Conservation (phyloP, 2,888 invertebrate species). For the Parnassius mnemosyne region DNA sequence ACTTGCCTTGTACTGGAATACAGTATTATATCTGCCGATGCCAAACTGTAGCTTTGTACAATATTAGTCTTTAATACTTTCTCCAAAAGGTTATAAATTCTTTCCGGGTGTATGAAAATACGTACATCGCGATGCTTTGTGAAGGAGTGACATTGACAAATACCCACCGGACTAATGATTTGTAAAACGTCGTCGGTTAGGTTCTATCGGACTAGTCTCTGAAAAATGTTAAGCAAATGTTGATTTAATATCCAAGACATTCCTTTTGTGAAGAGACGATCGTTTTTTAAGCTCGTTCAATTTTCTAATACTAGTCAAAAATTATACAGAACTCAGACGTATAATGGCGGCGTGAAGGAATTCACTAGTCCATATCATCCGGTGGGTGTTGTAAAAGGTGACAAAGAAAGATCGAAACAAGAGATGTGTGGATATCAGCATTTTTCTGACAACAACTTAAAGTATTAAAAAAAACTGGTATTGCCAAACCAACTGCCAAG, state of each 20-base stretch:
- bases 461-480: not conserved
- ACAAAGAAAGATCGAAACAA: too few species aligned
- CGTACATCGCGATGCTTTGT: slow-evolving; percentile 21
- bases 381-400: too few species aligned
- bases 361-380: too few species aligned
- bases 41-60: slow-evolving; percentile 1
- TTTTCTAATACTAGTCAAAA: too few species aligned
- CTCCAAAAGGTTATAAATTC: slow-evolving; percentile 17
- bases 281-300: not conserved
- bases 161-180: slow-evolving; percentile 36
- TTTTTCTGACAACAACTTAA: too few species aligned
- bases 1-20: slow-evolving; percentile 51
- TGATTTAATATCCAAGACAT: slow-evolving; percentile 18
- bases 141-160: slow-evolving; percentile 40
- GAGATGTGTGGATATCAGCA: too few species aligned
- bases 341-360: too few species aligned
- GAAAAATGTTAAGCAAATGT: slow-evolving; percentile 25
- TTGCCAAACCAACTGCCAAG: not conserved
- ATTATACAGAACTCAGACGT: too few species aligned
- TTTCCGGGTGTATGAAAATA: not conserved
- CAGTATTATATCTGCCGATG: slow-evolving; percentile 34
- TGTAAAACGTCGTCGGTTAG: slow-evolving; percentile 29
- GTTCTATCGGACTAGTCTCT: slow-evolving; percentile 19
- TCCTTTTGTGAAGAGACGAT: slow-evolving; percentile 9
- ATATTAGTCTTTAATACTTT: slow-evolving; percentile 24